A percentile compares a stretch with the other conserved stretches of the same genome.
phyloP scores from a whole-genome alignment of 2,797 vertebrate species.

The Yasuhikotakia modesta region DNA sequence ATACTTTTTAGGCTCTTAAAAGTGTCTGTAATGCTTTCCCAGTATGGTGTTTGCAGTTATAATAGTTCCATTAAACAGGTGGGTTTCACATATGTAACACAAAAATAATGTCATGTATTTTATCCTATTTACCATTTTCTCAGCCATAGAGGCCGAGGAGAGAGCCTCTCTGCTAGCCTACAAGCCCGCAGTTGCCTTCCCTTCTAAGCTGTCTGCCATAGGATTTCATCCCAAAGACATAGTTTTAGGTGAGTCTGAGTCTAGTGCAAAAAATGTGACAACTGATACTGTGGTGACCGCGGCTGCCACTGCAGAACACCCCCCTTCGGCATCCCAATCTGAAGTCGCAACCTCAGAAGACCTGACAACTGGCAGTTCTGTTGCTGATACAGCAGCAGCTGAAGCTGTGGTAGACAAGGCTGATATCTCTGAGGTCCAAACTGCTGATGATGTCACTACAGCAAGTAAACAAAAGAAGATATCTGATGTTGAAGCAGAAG shows the following conservation, averaged over 20 bases:
- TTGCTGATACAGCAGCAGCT: no score
- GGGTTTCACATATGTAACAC: conserved; percentile 35
- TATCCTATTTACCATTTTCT: conserved; percentile 67
- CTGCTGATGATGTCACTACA: conserved; percentile 33
- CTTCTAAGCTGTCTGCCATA: conserved; percentile 72
- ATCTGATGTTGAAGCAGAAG: conserved; percentile 32
- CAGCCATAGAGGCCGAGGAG: conserved; percentile 80
- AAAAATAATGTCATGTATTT: conserved; percentile 49
- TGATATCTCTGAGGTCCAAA: conserved; percentile 2
- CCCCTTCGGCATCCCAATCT: background rate
- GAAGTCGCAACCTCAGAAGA: no score
- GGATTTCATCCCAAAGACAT: conserved; percentile 63
- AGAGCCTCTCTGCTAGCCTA: conserved; percentile 74
- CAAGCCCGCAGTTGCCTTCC: conserved; percentile 76
- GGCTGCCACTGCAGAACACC: conserved; percentile 34
- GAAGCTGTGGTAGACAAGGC: no score
- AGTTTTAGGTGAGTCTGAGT: conserved; percentile 62
- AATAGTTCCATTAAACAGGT: conserved; percentile 19
- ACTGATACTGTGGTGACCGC: conserved; percentile 46
- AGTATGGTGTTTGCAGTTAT: conserved; percentile 25
- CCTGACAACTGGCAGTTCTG: conserved; percentile 7
- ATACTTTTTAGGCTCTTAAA: no score
- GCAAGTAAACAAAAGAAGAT: background rate
- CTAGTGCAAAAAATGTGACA: no score
- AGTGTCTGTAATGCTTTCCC: background rate